Percentiles rank a stretch among this genome's conserved stretches.
phyloP scores from a whole-genome alignment of 2,888 invertebrate species.

The Selenia dentaria region DNA sequence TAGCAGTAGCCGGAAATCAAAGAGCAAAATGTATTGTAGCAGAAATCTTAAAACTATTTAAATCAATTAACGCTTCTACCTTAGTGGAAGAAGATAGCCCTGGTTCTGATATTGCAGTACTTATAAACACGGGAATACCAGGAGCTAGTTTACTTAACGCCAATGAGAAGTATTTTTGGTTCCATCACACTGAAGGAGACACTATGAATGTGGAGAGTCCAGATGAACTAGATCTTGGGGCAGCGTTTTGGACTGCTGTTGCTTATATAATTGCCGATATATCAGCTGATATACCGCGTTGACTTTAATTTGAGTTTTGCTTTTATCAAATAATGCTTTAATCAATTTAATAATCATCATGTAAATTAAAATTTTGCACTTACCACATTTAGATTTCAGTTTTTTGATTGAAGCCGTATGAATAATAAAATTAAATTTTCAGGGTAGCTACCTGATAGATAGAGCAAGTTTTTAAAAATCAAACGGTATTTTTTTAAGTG shows the following conservation, averaged over 20 bases:
- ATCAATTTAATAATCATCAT: too few species aligned
- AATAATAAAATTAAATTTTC: too few species aligned
- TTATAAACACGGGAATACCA: constrained; percentile 87
- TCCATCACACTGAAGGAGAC: constrained; percentile 92
- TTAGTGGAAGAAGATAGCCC: constrained; percentile 80
- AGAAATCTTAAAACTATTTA: constrained; percentile 87
- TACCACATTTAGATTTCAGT: too few species aligned
- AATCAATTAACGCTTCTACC: constrained; percentile 87
- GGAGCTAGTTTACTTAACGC: constrained; percentile 88
- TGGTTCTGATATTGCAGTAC: constrained; percentile 89
- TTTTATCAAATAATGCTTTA: too few species aligned
- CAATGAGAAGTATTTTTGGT: constrained; percentile 89
- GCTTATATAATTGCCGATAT: constrained; percentile 92
- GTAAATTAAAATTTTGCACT: too few species aligned
- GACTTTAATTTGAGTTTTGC: constrained; percentile 27
- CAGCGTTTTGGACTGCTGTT: constrained; percentile 91
- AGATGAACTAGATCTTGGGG: constrained; percentile 87
- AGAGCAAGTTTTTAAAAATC: too few species aligned
- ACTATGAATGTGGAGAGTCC: constrained; percentile 91
- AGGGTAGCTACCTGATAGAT: too few species aligned
- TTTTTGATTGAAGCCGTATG: too few species aligned
- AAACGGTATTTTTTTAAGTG: too few species aligned
- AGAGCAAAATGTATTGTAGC: constrained; percentile 87
- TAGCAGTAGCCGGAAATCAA: constrained; percentile 86
- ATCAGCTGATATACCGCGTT: constrained; percentile 86